Evolutionary conservation across 35 echinoderm and acorn worm species (phyloP), one percentile per base, ranked within the genome.

Genomic region (Apostichopus japonicus): DNA sequence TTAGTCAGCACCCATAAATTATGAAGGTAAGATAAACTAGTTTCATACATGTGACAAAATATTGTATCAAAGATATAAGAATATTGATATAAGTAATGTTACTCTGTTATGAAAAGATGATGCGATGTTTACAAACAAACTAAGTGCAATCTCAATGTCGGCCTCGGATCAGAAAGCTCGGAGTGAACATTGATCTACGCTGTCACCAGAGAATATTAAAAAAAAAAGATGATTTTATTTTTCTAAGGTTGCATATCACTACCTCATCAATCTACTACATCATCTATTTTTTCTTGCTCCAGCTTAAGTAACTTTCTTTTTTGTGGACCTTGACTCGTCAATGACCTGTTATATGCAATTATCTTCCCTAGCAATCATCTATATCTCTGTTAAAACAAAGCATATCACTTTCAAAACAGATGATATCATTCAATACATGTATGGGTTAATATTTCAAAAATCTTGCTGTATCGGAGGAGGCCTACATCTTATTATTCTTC

Each of bases 31-130:
- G 17, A 23, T 75, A 75, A 75, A 75, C 71, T 75, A 15, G 71
- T 75, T 75, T 75, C 71, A 75, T 75, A 23, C 17, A 75, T 19
- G 71, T 75, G 6, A 19, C 22, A 75, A 61, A 10, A 75, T 75
- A 67, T 75, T 75, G 71, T 23, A 75, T 75, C 22, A n/a, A 6
- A 75, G 71, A 75, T 21, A 23, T 19, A 5, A 23, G 71, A 75
- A 75, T 75, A 75, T 75, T 75, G 71, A 75, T 75, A 75, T 75
- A 19, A 75, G 71, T 23, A 75, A 75, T 75, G 71, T 75, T 19
- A 75, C 71, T 75, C 71, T 75, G 71, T 75, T 75, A 75, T 75
- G 71, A 75, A 23, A 75, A 75, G 71, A 75, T 75, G 71, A 75
- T 19, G 71, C 71, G n/a, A 7, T 75, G 71, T 75, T 75, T 75